A percentile compares a stretch with the other conserved stretches of the same genome.
phyloP scores from a whole-genome alignment of 2,113 vertebrate species.

The Castor canadensis region DNA sequence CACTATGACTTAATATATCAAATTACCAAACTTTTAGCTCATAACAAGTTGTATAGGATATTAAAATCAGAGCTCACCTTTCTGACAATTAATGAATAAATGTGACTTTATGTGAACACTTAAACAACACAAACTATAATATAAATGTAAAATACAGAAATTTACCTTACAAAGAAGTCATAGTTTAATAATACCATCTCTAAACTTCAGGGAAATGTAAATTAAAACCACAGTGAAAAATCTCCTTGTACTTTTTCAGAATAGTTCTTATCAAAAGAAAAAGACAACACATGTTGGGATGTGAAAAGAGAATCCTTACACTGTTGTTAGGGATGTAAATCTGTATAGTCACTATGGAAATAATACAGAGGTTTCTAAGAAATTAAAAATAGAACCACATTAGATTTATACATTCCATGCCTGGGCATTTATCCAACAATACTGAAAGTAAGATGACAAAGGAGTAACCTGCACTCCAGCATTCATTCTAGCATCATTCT shows the following conservation, averaged over 20 bases:
- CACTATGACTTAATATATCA: no score
- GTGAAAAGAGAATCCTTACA: no score
- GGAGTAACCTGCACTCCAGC: no score
- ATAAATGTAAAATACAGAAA: not conserved
- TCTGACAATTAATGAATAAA: slow-evolving; percentile 50
- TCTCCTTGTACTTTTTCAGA: not conserved
- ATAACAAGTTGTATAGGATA: no score
- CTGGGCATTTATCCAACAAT: not conserved
- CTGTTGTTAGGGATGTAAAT: no score
- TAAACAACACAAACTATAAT: not conserved
- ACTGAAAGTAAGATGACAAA: not conserved
- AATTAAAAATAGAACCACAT: no score
- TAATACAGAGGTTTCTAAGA: no score
- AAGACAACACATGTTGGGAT: fast-evolving
- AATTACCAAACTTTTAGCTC: no score
- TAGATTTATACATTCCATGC: not conserved
- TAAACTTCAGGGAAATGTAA: not conserved
- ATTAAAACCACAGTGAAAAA: not conserved
- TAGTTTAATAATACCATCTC: not conserved
- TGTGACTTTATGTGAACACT: slow-evolving; percentile 52
- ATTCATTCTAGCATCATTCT: no score
- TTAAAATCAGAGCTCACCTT: slow-evolving; percentile 62
- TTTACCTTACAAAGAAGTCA: not conserved
- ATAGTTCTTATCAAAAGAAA: no score
- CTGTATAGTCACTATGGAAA: no score